Base-by-base conservation (phyloP, 2,797 vertebrate species). In the Eulemur rubriventer region DNA sequence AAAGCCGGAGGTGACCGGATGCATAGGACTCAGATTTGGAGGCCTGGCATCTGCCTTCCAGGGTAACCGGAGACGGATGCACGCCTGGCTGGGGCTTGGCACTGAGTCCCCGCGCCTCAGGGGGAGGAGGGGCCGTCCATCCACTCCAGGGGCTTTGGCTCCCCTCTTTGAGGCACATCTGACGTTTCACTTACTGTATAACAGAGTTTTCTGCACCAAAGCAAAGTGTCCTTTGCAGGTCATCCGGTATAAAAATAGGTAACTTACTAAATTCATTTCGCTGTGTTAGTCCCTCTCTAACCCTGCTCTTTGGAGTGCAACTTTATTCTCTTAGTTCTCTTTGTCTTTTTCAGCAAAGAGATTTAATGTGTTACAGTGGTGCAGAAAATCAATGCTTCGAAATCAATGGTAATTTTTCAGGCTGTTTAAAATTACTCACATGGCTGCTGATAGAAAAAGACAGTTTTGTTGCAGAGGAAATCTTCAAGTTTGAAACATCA, bases 351-450 rank as follows among this genome's bases (percentile, higher is more conserved):
- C 72, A 93, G 96, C 97, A 97, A 97, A 97, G 97, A 98, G 90
- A 97, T 97, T 89, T 97, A 96, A 97, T 97, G 79, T 83, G 75
- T 97, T 96, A 93, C 95, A 92, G 86, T 95, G 97, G 46, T 86
- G 69, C 93, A 97, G 97, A 98, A 98, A 98, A 98, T 98, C 98
- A 98, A 96, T 98, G 6, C 6, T 95, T 92, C 81, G 76, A 98
- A 98, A 98, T 98, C 97, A 43, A 95, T 98, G 97, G 96, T 97
- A 97, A 98, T 99, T 98, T 97, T 98, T 96, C 97, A 98, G 98
- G 95, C 98, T 98, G 97, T 95, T 98, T 98, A 97, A 97, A 95
- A 96, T 98, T 97, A 97, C 50, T 97, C 6, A 0, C 89, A 94
- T 96, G 95, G 96, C 76, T 87, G 93, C 67, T 96, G 26, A 70